Conservation (phyloP, 2,888 invertebrate species). For the Apotomis turbidana region DNA sequence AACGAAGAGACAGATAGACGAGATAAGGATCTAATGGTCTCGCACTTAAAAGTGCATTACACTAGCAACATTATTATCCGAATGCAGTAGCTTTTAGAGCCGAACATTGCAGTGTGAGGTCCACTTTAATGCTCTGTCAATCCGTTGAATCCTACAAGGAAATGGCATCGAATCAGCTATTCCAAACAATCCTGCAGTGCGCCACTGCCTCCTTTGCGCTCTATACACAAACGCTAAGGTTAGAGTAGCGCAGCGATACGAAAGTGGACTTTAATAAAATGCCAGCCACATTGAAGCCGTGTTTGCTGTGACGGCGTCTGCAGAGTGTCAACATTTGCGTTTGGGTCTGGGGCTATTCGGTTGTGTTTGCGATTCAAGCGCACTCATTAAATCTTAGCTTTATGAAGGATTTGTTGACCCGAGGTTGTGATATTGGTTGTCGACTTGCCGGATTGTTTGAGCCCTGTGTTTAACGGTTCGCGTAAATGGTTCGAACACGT, state of each 20-base stretch:
- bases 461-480: conserved; percentile 8
- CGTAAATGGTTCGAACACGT: conserved; percentile 22
- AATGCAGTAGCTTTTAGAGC: conserved; percentile 6
- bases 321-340: conserved; percentile 49
- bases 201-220: conserved; percentile 19
- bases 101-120: conserved; percentile 20
- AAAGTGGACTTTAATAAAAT: conserved; percentile 39
- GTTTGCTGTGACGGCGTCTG: conserved; percentile 43
- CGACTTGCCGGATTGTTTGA: conserved; percentile 16
- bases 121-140: conserved; percentile 37
- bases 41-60: conserved; percentile 37
- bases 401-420: conserved; percentile 43
- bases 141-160: conserved; percentile 36
- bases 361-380: conserved; percentile 39
- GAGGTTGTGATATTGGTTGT: conserved; percentile 32
- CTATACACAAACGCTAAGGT: conserved; percentile 1
- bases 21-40: conserved; percentile 30
- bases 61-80: conserved; percentile 21
- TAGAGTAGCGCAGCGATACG: conserved; percentile 13
- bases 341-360: conserved; percentile 41
- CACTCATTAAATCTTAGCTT: conserved; percentile 46
- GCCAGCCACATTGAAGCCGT: conserved; percentile 35
- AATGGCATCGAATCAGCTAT: conserved; percentile 37
- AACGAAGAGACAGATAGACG: conserved; percentile 15
- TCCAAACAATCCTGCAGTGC: conserved; percentile 34